A percentile compares a stretch with the other conserved stretches of the same genome.
Evolutionary conservation across 2,888 invertebrate species (phyloP).

Genomic region (Acanthosepion lycidas): DNA sequence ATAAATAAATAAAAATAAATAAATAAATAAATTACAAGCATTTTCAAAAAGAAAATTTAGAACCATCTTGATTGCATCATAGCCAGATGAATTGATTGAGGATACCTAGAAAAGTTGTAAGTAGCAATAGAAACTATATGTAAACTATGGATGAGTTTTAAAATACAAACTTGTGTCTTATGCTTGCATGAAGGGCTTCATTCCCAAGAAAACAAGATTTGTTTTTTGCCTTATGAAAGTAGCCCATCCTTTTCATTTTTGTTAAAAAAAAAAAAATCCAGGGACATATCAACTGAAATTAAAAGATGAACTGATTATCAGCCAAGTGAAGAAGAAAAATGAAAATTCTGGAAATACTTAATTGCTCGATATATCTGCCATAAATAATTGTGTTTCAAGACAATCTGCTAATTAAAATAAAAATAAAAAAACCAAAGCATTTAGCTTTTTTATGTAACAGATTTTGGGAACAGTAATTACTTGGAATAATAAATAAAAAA

Average conservation of each 20-base stretch:
- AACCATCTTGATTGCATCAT: conserved; percentile 2
- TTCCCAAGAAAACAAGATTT: neutral
- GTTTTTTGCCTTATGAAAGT: no score
- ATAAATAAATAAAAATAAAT: no score
- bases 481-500: neutral
- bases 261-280: no score
- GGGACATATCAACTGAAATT: no score
- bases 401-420: neutral
- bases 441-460: neutral
- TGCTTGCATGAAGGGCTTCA: neutral
- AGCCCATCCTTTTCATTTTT: no score
- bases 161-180: neutral
- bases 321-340: no score
- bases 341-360: no score
- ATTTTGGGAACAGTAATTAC: neutral
- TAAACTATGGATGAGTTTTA: neutral
- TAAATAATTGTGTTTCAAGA: neutral
- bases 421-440: neutral
- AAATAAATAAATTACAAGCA: neutral
- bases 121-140: neutral
- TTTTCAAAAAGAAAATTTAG: neutral
- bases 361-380: no score
- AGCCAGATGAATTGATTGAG: neutral
- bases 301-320: no score
- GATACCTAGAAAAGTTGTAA: neutral